Evolutionary conservation across 2,797 vertebrate genomes (phyloP), one percentile per base, ranked within the genome.

Genomic region (Chiroxiphia lanceolata): DNA sequence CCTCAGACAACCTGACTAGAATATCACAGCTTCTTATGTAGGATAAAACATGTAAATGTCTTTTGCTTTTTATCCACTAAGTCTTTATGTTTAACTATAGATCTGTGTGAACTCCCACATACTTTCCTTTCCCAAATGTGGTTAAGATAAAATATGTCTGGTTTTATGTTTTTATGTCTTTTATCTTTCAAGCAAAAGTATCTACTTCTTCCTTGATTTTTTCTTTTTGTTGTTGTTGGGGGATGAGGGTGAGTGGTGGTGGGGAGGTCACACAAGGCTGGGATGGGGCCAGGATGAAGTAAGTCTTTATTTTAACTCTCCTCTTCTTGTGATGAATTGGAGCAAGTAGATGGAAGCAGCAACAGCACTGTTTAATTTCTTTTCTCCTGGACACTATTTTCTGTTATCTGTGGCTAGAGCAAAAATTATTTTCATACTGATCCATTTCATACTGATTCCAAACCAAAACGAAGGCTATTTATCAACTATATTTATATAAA

Each of bases 171-270:
- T 78, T 60, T 26, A 27, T 13, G 15, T 15, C 15, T 81, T 68
- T 33, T 57, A 47, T 23, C 3, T 67, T 84, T 79, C 38, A 54
- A 12, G 16, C 8, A 61, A 60, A 80, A 48, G 0, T 36, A 51
- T 34, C 12, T 59, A 12, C 59, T 65, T 85, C 11, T 74, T 77
- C 4, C 20, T 57, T 48, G 8, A 5, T 42, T 8, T 15, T 40
- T 34, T 18, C 7, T 40, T n/a, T n/a, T 29, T 10, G 63, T 25
- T 23, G 11, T 6, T 38, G 27, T 18, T 7, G 2, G 13, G 2
- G 25, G 7, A 6, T 38, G 8, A 11, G 25, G 16, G 0, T 13
- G 16, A 17, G 3, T 23, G 16, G 10, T 11, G 3, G 20, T 13
- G 10, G 10, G 9, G 7, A 13, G 3, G 11, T 5, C 23, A 77